phyloP scores from a whole-genome alignment of 2,888 invertebrate genomes.

The Cotesia congregata region DNA sequence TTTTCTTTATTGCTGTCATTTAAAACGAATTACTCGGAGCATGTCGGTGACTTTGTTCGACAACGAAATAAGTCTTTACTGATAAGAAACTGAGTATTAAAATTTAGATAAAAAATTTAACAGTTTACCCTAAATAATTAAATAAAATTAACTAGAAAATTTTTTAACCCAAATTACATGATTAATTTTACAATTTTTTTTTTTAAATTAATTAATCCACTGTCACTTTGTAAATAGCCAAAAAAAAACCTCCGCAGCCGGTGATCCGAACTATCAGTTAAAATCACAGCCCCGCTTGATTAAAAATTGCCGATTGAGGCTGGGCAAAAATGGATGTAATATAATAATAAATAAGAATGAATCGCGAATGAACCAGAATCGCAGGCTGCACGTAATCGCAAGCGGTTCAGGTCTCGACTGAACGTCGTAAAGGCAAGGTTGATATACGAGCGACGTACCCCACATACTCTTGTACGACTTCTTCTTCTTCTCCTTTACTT shows the following conservation, averaged over 20 bases:
- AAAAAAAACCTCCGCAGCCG: no score
- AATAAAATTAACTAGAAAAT: neutral
- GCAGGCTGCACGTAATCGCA: constrained; percentile 35
- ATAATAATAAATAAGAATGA: neutral
- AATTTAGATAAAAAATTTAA: neutral
- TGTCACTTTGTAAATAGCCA: no score
- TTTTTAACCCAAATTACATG: no score
- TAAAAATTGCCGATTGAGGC: neutral
- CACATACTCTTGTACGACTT: constrained; percentile 59
- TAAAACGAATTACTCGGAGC: neutral
- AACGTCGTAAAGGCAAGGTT: constrained; percentile 52
- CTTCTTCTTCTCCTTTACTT: constrained; percentile 34
- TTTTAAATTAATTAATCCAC: no score
- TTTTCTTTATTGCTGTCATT: neutral
- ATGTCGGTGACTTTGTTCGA: neutral
- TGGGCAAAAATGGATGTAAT: neutral
- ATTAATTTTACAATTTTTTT: no score
- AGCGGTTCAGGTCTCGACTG: constrained; percentile 31
- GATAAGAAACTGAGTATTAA: neutral
- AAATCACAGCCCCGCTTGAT: neutral
- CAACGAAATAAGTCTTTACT: neutral
- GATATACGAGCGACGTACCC: constrained; percentile 59
- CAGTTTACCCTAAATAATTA: neutral
- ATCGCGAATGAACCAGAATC: constrained; percentile 16
- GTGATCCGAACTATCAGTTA: no score